Percentiles rank a stretch among this genome's conserved stretches.
Conservation (phyloP, 2,888 invertebrate genomes). For the Thyatira batis region DNA sequence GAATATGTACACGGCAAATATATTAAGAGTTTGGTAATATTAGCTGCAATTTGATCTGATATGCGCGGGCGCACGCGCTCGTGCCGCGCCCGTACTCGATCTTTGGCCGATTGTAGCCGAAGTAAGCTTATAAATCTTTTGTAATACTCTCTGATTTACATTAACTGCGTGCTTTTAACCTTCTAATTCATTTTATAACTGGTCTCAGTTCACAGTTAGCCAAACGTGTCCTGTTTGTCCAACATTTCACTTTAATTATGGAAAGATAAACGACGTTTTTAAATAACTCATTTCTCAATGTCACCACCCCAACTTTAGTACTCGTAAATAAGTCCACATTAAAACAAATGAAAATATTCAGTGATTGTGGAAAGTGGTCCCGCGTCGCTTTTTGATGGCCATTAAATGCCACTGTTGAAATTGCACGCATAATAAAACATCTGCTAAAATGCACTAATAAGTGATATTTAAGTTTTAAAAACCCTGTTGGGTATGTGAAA, state of each 20-base stretch:
- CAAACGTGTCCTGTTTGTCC: slow-evolving; percentile 6
- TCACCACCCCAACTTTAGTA: not conserved
- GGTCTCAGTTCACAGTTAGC: not conserved
- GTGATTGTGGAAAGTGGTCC: slow-evolving; percentile 10
- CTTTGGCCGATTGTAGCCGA: slow-evolving; percentile 33
- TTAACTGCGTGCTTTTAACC: slow-evolving; percentile 28
- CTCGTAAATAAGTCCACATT: slow-evolving; percentile 3
- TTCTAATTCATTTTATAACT: slow-evolving; percentile 9
- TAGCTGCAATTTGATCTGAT: slow-evolving; percentile 39
- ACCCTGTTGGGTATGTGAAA: slow-evolving; percentile 20
- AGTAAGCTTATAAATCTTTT: slow-evolving; percentile 42
- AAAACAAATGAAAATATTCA: slow-evolving; percentile 13
- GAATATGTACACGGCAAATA: slow-evolving; percentile 12
- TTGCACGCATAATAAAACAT: slow-evolving; percentile 46
- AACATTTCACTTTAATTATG: not conserved
- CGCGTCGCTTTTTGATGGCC: slow-evolving; percentile 16
- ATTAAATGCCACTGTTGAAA: slow-evolving; percentile 36
- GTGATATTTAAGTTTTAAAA: slow-evolving; percentile 40
- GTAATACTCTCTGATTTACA: slow-evolving; percentile 43
- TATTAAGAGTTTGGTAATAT: slow-evolving; percentile 33
- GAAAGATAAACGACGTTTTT: not conserved
- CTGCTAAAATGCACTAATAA: slow-evolving; percentile 50
- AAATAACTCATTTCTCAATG: not conserved
- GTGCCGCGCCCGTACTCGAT: slow-evolving; percentile 51
- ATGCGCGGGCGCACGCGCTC: slow-evolving; percentile 38